Conservation (phyloP, 1,140 invertebrate species). For the Triops cancriformis region DNA sequence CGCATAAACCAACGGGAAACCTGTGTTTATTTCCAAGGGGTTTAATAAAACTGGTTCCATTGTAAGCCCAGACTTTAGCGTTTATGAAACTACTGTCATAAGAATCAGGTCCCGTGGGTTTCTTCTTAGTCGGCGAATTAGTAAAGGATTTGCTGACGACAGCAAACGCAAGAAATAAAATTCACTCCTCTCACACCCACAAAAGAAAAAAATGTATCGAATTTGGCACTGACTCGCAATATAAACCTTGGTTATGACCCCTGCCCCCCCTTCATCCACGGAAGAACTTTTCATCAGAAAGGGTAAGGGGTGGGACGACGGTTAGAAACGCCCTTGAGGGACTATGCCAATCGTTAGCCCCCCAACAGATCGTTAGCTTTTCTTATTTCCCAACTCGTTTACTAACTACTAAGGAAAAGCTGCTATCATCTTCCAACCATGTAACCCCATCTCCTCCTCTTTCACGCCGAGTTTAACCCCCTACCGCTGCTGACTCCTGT, state of each 20-base stretch:
- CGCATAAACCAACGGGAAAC: too few relatives aligned
- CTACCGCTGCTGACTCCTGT: neutral
- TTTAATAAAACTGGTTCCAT: too few relatives aligned
- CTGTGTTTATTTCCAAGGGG: too few relatives aligned
- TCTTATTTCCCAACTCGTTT: neutral
- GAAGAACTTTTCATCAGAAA: too few relatives aligned
- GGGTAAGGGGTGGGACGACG: neutral
- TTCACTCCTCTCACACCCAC: neutral
- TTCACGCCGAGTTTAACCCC: neutral
- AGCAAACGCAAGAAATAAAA: neutral
- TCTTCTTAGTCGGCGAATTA: neutral
- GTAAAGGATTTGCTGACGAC: neutral
- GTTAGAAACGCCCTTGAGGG: neutral
- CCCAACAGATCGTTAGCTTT: slow-evolving; percentile 10
- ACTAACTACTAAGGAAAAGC: neutral
- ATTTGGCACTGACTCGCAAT: neutral
- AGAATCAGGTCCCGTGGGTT: too few relatives aligned
- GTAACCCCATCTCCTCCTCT: neutral
- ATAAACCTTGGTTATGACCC: slow-evolving; percentile 3
- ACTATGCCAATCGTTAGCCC: neutral
- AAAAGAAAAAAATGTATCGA: neutral
- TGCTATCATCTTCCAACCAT: slow-evolving; percentile 1
- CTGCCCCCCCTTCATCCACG: neutral
- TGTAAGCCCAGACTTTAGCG: too few relatives aligned
- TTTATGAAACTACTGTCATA: too few relatives aligned